Base-by-base conservation (phyloP, 2,113 vertebrate species). In the Pithys albifrons region DNA sequence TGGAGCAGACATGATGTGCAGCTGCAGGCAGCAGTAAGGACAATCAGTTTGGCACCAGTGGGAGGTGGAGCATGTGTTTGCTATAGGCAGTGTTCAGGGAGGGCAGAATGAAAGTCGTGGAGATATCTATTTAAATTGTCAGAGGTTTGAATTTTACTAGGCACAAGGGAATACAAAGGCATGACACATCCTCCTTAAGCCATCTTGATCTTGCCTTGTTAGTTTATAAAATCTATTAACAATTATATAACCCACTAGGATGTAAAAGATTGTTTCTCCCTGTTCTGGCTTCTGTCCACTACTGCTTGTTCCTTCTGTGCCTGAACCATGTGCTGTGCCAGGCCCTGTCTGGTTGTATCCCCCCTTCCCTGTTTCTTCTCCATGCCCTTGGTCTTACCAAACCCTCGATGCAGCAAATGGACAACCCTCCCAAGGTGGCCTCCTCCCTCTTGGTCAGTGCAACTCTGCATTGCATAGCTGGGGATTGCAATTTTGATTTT, bases 401-500 rank as follows among this genome's bases (percentile, higher is more conserved):
- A 73, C 16, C 45, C 20, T 73, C 2, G 1, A 10, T 66, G 55
- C 29, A 80, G 13, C 8, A 61, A 18, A 24, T 27, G 55, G 51
- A 49, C 0, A 1, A 19, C 18, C 6, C n/a, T 78, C 29, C 28
- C 0, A 3, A 49, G 48, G 16, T 1, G 5, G 11, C 14, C 35
- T 89, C 35, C 35, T 71, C 23, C 13, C 33, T 62, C 57, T 75
- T 57, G 35, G 45, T 87, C 74, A 61, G 0, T 65, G 43, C 66
- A 78, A 5, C 49, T 45, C 35, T 87, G 52, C 33, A 10, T 75
- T 71, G 33, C 6, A 0, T 31, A 52, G 45, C 70, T 72, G 15
- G 37, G 58, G 41, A 61, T 14, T 0, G 1, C 64, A 65, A 10
- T 67, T 52, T 67, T 54, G 1, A 6, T 39, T 67, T 81, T 88